Percentiles rank a stretch among this genome's conserved stretches.
Conservation (phyloP, 2,888 invertebrate genomes). For the Alloscopus bannaensis region DNA sequence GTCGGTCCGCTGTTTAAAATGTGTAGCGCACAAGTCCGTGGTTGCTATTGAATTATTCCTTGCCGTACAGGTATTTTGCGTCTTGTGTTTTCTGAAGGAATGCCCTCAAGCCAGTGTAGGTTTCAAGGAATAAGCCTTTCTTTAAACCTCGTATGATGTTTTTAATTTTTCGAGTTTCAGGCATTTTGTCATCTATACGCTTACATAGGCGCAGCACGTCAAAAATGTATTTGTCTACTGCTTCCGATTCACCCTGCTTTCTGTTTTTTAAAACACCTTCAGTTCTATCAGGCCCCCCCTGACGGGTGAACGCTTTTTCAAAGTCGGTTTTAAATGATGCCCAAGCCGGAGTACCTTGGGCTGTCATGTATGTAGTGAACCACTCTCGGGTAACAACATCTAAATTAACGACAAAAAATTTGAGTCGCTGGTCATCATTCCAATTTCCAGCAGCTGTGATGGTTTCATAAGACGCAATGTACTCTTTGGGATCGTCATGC, state of each 20-base stretch:
- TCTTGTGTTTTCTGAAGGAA: background rate
- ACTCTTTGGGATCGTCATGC: background rate
- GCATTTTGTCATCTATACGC: background rate
- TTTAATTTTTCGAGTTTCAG: background rate
- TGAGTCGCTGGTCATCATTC: background rate
- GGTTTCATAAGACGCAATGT: background rate
- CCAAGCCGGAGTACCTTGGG: too few species aligned
- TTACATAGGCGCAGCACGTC: constrained; percentile 6
- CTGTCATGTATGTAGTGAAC: too few species aligned
- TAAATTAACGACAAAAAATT: background rate
- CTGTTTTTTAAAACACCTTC: background rate
- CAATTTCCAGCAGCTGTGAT: background rate
- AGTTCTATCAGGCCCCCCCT: background rate
- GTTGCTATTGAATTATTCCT: too few species aligned
- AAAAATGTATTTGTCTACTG: constrained; percentile 3
- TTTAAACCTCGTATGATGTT: background rate
- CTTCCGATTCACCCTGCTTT: background rate
- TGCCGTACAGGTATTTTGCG: background rate
- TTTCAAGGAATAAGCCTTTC: background rate
- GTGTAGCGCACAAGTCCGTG: too few species aligned
- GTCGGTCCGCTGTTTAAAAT: too few species aligned
- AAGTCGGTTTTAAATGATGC: too few species aligned
- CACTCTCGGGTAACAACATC: background rate
- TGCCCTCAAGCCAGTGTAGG: background rate
- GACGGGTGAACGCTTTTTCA: too few species aligned